Conservation (phyloP, 2,888 invertebrate genomes). For the Tenodera sinensis region DNA sequence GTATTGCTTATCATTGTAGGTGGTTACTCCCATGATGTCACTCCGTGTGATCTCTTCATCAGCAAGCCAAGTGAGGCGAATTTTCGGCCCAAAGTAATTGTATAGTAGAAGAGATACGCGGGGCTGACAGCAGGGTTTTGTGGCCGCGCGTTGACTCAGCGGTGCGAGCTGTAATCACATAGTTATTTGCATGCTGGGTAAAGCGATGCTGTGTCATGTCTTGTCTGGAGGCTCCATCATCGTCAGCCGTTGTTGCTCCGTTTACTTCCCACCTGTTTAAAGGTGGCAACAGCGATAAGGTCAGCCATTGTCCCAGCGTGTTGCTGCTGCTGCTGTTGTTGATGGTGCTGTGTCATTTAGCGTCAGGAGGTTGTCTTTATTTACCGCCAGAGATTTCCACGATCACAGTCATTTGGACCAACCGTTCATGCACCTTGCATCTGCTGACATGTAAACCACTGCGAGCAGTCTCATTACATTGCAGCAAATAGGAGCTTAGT, state of each 20-base stretch:
- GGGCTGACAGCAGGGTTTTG: background rate
- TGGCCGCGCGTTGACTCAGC: background rate
- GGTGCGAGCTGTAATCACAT: background rate
- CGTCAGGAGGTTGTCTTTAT: background rate
- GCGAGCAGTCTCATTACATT: no score
- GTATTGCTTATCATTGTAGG: background rate
- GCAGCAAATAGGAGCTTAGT: no score
- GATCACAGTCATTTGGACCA: background rate
- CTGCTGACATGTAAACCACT: background rate
- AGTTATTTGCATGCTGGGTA: background rate
- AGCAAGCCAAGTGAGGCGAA: background rate
- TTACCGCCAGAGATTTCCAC: background rate
- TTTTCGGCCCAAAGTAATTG: background rate
- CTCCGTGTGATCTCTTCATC: background rate
- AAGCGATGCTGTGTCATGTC: constrained; percentile 2
- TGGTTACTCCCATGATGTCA: background rate
- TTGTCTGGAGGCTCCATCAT: constrained; percentile 6
- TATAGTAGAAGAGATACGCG: background rate
- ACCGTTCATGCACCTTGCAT: background rate
- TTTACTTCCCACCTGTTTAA: constrained; percentile 1
- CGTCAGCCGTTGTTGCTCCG: background rate
- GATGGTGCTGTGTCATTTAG: constrained; percentile 10
- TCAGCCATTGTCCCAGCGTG: constrained; percentile 6
- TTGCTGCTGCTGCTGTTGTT: background rate
- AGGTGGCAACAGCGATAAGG: background rate